Evolutionary conservation across 2,113 vertebrate genomes (phyloP).

Genomic region (Miniopterus natalensis): DNA sequence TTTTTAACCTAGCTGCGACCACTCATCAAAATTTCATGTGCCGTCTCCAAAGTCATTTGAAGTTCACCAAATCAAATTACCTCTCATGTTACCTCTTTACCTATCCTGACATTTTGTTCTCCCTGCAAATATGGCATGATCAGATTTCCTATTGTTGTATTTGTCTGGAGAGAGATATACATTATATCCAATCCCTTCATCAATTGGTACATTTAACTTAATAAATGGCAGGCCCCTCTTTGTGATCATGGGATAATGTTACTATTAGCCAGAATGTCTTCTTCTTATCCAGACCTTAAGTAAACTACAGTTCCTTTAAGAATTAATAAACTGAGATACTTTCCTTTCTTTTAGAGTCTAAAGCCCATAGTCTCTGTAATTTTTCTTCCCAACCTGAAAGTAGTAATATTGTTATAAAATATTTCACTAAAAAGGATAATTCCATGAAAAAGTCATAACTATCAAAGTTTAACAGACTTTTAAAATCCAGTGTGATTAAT

Average conservation of each 20-base stretch:
- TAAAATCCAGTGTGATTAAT: background rate
- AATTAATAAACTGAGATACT: slow-evolving; percentile 65
- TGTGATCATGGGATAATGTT: slow-evolving; percentile 45
- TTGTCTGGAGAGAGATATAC: slow-evolving; percentile 73
- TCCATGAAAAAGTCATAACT: slow-evolving; percentile 30
- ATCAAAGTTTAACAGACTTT: background rate
- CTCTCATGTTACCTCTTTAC: slow-evolving; percentile 75
- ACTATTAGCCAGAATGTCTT: slow-evolving; percentile 56
- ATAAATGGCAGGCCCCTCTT: slow-evolving; percentile 62
- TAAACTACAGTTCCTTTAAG: slow-evolving; percentile 53
- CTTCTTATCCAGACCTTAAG: slow-evolving; percentile 21
- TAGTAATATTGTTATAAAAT: slow-evolving; percentile 36
- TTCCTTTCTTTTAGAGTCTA: slow-evolving; percentile 58
- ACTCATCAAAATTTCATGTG: slow-evolving; percentile 79
- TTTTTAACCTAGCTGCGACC: slow-evolving; percentile 52
- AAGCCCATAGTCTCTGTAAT: slow-evolving; percentile 6
- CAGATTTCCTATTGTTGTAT: slow-evolving; percentile 78
- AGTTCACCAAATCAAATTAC: slow-evolving; percentile 85
- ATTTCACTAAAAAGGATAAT: slow-evolving; percentile 52
- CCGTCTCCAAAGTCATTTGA: slow-evolving; percentile 77
- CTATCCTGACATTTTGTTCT: slow-evolving; percentile 70
- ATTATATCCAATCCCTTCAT: slow-evolving; percentile 68
- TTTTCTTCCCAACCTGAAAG: slow-evolving; percentile 48
- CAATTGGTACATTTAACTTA: slow-evolving; percentile 73
- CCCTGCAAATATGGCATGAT: slow-evolving; percentile 72